A percentile compares a stretch with the other conserved stretches of the same genome.
phyloP scores from a whole-genome alignment of 2,113 vertebrate species.

The Apus apus region DNA sequence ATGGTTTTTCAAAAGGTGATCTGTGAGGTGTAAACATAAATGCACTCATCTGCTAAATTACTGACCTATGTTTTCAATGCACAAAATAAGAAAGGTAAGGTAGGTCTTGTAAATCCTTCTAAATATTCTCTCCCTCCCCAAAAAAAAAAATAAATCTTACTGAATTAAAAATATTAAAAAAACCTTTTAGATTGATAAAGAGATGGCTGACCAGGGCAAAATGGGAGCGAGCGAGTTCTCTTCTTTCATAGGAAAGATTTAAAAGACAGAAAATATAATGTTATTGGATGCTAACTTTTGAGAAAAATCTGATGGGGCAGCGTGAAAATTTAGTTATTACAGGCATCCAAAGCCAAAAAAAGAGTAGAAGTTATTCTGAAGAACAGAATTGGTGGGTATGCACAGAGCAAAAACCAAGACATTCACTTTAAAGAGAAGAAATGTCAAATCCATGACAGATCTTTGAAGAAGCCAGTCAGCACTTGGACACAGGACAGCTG shows the following conservation, averaged over 20 bases:
- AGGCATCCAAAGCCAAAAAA: neutral
- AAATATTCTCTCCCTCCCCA: rapidly evolving
- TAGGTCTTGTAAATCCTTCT: neutral
- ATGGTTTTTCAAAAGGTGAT: neutral
- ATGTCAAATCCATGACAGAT: neutral
- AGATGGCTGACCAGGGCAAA: neutral
- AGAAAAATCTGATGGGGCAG: rapidly evolving
- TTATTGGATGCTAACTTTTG: neutral
- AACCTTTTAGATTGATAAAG: neutral
- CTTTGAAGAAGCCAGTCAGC: neutral
- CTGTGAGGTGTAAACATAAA: neutral
- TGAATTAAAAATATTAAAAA: neutral
- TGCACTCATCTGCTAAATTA: neutral
- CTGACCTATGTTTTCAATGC: neutral
- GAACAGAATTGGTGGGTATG: neutral
- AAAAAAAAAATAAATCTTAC: neutral
- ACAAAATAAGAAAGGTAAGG: neutral
- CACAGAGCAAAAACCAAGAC: neutral
- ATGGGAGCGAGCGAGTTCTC: neutral
- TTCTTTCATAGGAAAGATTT: neutral
- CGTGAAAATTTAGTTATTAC: neutral
- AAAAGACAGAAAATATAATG: neutral
- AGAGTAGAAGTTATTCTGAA: neutral
- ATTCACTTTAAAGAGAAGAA: neutral
- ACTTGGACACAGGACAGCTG: neutral